phyloP scores from a whole-genome alignment of 2,113 vertebrate genomes.

The Salvelinus alpinus region DNA sequence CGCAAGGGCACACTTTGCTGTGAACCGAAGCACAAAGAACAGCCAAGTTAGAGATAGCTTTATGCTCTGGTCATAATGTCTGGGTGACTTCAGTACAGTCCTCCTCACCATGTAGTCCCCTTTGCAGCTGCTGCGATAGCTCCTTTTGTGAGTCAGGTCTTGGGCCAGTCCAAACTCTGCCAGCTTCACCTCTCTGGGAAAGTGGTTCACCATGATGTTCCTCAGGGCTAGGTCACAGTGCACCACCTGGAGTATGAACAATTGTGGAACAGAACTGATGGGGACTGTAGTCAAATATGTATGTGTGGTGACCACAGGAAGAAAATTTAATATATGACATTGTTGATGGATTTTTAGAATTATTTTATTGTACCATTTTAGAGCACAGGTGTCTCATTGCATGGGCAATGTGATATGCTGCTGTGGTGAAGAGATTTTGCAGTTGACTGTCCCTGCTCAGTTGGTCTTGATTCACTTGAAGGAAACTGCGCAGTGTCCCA shows the following conservation, averaged over 20 bases:
- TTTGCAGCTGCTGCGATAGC: conserved; percentile 49
- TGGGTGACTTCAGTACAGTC: too few species aligned
- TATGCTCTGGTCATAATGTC: too few species aligned
- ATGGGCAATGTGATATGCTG: conserved; percentile 50
- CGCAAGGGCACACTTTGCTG: conserved; percentile 73
- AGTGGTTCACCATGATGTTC: conserved; percentile 59
- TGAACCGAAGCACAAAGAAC: not conserved
- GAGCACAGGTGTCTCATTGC: conserved; percentile 46
- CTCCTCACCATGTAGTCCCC: conserved; percentile 32
- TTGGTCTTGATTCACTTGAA: conserved; percentile 31
- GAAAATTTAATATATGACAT: not conserved
- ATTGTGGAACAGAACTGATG: too few species aligned
- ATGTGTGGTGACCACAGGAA: not conserved
- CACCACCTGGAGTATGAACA: conserved; percentile 41
- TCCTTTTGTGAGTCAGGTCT: conserved; percentile 50
- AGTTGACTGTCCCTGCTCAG: conserved; percentile 32
- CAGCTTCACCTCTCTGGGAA: conserved; percentile 61
- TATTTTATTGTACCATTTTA: conserved; percentile 21
- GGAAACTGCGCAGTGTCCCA: conserved; percentile 41
- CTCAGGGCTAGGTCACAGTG: conserved; percentile 63
- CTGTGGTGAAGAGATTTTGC: conserved; percentile 37
- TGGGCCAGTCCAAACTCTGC: conserved; percentile 60
- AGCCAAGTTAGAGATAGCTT: not conserved
- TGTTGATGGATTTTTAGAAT: not conserved
- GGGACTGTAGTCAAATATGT: not conserved